Evolutionary conservation across 2,797 vertebrate genomes (phyloP).

Genomic region (Protonibea diacanthus): DNA sequence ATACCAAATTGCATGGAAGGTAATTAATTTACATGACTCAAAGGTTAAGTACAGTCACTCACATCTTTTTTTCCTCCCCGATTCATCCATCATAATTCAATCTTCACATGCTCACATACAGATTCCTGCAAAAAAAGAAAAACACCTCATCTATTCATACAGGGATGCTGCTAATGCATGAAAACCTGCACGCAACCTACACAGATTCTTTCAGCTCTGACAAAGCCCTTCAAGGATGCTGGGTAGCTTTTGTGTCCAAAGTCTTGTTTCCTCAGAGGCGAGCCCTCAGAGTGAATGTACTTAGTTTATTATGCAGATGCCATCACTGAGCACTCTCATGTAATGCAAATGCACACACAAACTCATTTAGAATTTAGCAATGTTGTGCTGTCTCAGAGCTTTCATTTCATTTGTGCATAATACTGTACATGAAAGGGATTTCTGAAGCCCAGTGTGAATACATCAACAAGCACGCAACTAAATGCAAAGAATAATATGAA

Average conservation of each 20-base stretch:
- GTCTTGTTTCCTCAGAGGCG: conserved; percentile 23
- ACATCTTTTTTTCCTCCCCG: background rate
- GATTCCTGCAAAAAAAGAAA: background rate
- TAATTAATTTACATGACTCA: conserved; percentile 22
- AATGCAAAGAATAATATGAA: conserved; percentile 33
- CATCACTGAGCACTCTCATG: conserved; percentile 2
- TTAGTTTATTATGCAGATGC: conserved; percentile 44
- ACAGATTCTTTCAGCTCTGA: conserved; percentile 18
- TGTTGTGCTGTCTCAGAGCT: conserved; percentile 14
- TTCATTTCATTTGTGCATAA: conserved; percentile 12
- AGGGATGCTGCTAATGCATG: conserved; percentile 19
- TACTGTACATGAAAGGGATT: conserved; percentile 37
- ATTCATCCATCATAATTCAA: conserved; percentile 1
- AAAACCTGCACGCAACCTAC: conserved; percentile 5
- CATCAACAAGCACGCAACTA: conserved; percentile 24
- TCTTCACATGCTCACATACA: conserved; percentile 1
- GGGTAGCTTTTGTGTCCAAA: conserved; percentile 28
- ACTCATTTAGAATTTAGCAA: conserved; percentile 27
- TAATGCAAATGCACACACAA: conserved; percentile 29
- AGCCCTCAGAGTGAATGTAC: background rate
- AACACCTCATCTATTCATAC: background rate
- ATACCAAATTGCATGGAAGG: background rate
- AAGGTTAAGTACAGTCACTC: conserved; percentile 19
- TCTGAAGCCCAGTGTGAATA: conserved; percentile 28
- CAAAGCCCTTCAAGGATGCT: conserved; percentile 30